Evolutionary conservation across 2,113 vertebrate species (phyloP).

Genomic region (Amphilophus citrinellus): DNA sequence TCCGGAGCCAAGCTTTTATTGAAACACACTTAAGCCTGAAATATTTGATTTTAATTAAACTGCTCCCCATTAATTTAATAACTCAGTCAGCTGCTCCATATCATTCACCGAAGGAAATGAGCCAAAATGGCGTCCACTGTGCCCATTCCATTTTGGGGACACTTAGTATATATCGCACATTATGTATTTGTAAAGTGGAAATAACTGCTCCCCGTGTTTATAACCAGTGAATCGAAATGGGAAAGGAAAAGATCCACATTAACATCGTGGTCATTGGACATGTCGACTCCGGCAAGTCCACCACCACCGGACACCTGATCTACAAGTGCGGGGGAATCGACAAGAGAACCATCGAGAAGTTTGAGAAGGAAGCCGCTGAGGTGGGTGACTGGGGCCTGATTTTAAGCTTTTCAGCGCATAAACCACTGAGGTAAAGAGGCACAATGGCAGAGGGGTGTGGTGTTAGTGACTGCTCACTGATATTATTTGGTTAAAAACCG

Average conservation of each 20-base stretch:
- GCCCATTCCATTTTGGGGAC: neutral
- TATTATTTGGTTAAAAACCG: slow-evolving; percentile 6
- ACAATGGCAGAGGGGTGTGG: slow-evolving; percentile 2
- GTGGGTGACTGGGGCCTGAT: slow-evolving; percentile 8
- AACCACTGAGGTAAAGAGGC: neutral
- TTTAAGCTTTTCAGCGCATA: neutral
- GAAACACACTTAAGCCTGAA: neutral
- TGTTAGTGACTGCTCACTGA: neutral
- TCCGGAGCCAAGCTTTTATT: too few relatives aligned
- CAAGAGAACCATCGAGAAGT: slow-evolving; percentile 87
- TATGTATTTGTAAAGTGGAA: neutral
- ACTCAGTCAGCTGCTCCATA: accelerated
- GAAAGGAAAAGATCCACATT: slow-evolving; percentile 83
- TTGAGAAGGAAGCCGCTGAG: slow-evolving; percentile 83
- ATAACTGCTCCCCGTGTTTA: neutral
- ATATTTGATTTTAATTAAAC: neutral
- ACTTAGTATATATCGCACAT: neutral
- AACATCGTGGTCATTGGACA: slow-evolving; percentile 88
- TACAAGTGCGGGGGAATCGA: slow-evolving; percentile 86
- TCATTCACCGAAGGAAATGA: neutral
- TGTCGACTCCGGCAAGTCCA: slow-evolving; percentile 86
- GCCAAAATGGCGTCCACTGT: neutral
- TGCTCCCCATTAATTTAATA: neutral
- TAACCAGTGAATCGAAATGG: slow-evolving; percentile 74
- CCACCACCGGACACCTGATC: slow-evolving; percentile 83